Evolutionary conservation across 2,113 vertebrate genomes (phyloP).

Genomic region (Chlorodrepanis virens): DNA sequence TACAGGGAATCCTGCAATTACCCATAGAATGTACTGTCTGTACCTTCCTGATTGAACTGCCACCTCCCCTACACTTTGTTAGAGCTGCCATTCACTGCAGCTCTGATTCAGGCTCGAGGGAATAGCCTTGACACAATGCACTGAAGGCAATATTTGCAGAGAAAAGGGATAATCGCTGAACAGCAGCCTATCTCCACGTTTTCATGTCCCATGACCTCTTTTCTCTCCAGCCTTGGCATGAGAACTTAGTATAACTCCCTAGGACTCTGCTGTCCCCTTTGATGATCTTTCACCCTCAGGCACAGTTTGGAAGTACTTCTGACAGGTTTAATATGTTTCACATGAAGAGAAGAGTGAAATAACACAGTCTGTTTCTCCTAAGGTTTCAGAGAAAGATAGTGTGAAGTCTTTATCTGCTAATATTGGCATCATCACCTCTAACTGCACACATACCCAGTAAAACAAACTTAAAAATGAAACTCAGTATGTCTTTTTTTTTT

Average conservation of each 20-base stretch:
- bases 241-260: conserved; percentile 13
- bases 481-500: not conserved
- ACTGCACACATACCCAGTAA: not conserved
- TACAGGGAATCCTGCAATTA: conserved; percentile 63
- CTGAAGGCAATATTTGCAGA: conserved; percentile 58
- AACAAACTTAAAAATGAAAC: not conserved
- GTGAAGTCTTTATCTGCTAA: not conserved
- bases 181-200: not conserved
- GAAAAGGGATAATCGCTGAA: conserved; percentile 42
- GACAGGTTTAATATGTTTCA: not conserved
- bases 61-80: conserved; percentile 58
- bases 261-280: not conserved
- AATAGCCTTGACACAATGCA: conserved; percentile 64
- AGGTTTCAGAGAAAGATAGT: not conserved
- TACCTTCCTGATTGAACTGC: conserved; percentile 55
- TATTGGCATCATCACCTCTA: not conserved
- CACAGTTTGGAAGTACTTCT: conserved; percentile 6
- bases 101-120: conserved; percentile 59
- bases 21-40: conserved; percentile 40
- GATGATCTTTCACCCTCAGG: not conserved
- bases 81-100: conserved; percentile 52
- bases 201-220: conserved; percentile 43
- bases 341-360: not conserved
- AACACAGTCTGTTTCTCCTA: not conserved
- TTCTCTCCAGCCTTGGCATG: conserved; percentile 30